Conservation (phyloP, 92 coral and sea anemone genomes). For the Paramuricea clavata region DNA sequence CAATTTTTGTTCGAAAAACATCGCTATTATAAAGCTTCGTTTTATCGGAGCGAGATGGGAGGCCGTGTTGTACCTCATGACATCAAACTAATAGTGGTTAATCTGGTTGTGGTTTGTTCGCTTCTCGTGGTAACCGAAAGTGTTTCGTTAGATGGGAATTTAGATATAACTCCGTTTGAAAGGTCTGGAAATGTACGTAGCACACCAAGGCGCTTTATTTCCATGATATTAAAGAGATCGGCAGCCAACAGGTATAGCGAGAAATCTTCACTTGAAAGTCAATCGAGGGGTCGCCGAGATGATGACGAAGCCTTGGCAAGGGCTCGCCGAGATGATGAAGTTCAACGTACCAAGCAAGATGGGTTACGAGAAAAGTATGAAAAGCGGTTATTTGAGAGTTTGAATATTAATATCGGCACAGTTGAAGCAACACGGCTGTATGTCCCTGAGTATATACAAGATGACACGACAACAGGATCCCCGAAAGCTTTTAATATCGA, state of each 20-base stretch:
- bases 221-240: neutral
- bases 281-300: neutral
- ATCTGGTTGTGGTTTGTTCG: neutral
- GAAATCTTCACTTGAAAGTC: neutral
- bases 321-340: neutral
- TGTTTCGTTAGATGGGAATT: neutral
- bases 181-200: neutral
- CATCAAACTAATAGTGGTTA: neutral
- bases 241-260: neutral
- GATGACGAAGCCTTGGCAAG: neutral
- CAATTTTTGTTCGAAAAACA: neutral
- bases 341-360: neutral
- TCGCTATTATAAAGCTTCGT: constrained; percentile 3
- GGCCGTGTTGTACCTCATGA: neutral
- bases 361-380: neutral
- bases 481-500: constrained; percentile 1
- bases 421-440: constrained; percentile 35
- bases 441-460: constrained; percentile 5
- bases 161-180: neutral
- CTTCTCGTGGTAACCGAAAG: neutral
- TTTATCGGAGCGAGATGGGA: neutral
- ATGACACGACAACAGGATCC: neutral
- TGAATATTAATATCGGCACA: constrained; percentile 18
- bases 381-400: neutral
- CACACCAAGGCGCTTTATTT: neutral